Evolutionary conservation across 2,888 invertebrate species (phyloP).

Genomic region (Terebella lapidaria): DNA sequence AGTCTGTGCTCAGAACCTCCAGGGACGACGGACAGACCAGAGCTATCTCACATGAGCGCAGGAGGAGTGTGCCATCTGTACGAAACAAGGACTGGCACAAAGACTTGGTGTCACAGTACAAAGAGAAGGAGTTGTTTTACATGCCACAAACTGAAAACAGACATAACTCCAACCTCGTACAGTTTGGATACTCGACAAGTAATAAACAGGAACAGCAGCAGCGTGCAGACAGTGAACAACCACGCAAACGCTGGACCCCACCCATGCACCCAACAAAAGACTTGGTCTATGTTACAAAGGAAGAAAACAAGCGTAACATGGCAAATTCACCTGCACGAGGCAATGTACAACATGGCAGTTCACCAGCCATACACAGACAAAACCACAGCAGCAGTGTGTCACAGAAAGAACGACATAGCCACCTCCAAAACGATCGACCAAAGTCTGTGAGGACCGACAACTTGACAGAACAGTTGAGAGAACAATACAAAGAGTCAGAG

Average conservation of each 20-base stretch:
- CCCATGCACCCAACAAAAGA: slow-evolving; percentile 23
- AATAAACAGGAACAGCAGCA: neutral
- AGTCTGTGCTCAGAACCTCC: neutral
- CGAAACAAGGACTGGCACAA: slow-evolving; percentile 20
- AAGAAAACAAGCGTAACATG: neutral
- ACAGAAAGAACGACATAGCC: neutral
- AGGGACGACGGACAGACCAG: neutral
- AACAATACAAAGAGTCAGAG: neutral
- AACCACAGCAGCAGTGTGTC: neutral
- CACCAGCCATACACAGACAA: neutral
- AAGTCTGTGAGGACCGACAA: neutral
- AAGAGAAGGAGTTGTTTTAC: neutral
- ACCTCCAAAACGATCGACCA: neutral
- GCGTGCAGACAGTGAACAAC: neutral
- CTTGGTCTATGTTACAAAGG: slow-evolving; percentile 4
- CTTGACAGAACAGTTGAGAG: neutral
- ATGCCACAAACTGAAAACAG: slow-evolving; percentile 1
- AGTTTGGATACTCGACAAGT: neutral
- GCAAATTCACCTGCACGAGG: neutral
- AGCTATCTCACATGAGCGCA: neutral
- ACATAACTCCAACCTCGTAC: neutral
- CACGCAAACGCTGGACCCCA: slow-evolving; percentile 15
- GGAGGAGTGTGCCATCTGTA: slow-evolving; percentile 10
- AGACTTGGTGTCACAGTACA: slow-evolving; percentile 18
- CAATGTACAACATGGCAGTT: too few relatives aligned